Conservation (phyloP, 2,113 vertebrate genomes). For the Burhinus bistriatus region DNA sequence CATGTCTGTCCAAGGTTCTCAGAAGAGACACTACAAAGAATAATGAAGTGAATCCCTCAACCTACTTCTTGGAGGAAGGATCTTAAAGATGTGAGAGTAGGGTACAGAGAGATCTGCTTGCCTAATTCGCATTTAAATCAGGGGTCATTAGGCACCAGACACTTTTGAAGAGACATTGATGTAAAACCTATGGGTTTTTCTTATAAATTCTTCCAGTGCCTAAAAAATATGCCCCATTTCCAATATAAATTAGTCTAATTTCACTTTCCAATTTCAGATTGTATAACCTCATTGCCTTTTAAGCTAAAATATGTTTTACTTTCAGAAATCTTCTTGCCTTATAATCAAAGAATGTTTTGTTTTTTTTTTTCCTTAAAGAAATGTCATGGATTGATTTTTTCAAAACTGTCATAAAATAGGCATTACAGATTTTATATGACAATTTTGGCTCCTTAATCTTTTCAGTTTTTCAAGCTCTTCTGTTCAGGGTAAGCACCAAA, state of each 20-base stretch:
- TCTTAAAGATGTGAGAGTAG: neutral
- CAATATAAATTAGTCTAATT: neutral
- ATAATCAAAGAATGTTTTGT: neutral
- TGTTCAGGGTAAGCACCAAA: neutral
- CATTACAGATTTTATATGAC: neutral
- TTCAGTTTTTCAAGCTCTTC: neutral
- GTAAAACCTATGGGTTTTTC: neutral
- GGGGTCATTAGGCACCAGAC: neutral
- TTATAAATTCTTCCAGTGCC: neutral
- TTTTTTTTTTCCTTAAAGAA: neutral
- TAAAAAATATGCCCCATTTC: neutral
- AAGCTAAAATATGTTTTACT: neutral
- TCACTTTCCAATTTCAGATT: neutral
- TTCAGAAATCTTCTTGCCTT: neutral
- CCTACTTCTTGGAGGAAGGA: neutral
- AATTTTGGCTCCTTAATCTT: neutral
- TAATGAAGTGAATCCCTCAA: neutral
- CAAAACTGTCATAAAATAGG: neutral
- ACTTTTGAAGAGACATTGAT: neutral
- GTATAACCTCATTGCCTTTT: neutral
- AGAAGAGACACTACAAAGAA: neutral
- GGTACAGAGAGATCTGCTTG: neutral
- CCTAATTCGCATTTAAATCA: neutral
- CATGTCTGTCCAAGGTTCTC: neutral
- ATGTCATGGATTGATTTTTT: neutral